Conservation (phyloP, 2,888 invertebrate species). For the Drosophila nigricruria region DNA sequence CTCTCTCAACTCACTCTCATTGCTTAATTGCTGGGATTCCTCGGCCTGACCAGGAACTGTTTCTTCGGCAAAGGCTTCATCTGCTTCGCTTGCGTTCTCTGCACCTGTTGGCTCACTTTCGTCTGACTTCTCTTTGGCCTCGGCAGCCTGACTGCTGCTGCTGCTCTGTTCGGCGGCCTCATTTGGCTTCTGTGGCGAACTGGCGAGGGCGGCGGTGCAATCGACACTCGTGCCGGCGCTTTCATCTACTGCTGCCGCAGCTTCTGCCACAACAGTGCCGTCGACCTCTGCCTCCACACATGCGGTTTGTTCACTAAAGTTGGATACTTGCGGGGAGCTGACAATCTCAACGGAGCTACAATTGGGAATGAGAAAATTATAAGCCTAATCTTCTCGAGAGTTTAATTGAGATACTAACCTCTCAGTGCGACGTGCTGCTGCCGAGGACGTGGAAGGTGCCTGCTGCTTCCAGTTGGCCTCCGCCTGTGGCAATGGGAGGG, state of each 20-base stretch:
- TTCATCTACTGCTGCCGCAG: constrained; percentile 48
- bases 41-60: constrained; percentile 72
- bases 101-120: constrained; percentile 79
- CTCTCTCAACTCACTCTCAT: constrained; percentile 72
- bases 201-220: constrained; percentile 46
- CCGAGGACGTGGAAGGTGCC: constrained; percentile 75
- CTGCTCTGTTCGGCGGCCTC: constrained; percentile 58
- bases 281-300: constrained; percentile 63
- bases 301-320: constrained; percentile 87
- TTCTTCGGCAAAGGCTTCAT: constrained; percentile 85
- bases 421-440: constrained; percentile 79
- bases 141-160: constrained; percentile 41
- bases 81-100: constrained; percentile 84
- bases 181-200: constrained; percentile 57
- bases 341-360: constrained; percentile 91
- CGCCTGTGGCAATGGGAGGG: constrained; percentile 55
- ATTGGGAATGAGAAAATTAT: no score
- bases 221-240: constrained; percentile 55
- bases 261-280: constrained; percentile 76
- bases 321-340: constrained; percentile 92
- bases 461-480: constrained; percentile 83
- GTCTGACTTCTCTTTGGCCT: constrained; percentile 54
- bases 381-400: not conserved
- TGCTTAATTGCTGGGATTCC: constrained; percentile 72
- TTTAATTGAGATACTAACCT: constrained; percentile 59